phyloP scores from a whole-genome alignment of 2,888 invertebrate species.

The Sminthurinus aureus region DNA sequence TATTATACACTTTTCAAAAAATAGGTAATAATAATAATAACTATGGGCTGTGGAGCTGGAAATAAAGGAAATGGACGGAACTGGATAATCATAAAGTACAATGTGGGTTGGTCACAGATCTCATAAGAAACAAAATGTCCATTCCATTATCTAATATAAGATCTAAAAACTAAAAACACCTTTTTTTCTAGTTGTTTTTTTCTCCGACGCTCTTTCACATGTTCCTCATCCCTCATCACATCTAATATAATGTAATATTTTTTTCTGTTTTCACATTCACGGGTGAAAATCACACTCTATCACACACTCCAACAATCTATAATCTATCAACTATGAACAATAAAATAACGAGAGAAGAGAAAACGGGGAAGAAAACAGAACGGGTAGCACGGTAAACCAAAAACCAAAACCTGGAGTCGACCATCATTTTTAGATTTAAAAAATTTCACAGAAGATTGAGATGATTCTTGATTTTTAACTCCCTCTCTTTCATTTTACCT shows the following conservation, averaged over 20 bases:
- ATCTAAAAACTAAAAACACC: too few relatives aligned
- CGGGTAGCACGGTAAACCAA: too few relatives aligned
- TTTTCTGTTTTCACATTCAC: too few relatives aligned
- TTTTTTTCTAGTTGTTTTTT: too few relatives aligned
- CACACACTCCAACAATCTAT: too few relatives aligned
- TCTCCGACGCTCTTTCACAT: neutral
- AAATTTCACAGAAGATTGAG: neutral
- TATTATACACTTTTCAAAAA: too few relatives aligned
- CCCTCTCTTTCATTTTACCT: neutral
- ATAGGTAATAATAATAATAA: too few relatives aligned
- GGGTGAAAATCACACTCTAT: too few relatives aligned
- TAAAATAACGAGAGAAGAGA: neutral
- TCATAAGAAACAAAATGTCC: neutral
- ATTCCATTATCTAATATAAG: too few relatives aligned
- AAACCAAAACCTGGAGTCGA: neutral
- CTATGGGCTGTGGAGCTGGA: neutral
- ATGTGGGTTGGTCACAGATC: conserved; percentile 7
- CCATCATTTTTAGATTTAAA: neutral
- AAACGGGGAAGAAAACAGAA: too few relatives aligned
- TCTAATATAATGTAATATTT: too few relatives aligned
- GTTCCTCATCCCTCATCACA: neutral
- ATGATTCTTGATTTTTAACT: neutral
- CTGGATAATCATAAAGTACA: conserved; percentile 15
- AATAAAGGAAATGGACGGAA: neutral
- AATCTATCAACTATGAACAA: too few relatives aligned